A percentile compares a stretch with the other conserved stretches of the same genome.
Conservation (phyloP, 2,797 vertebrate species). For the Pristis pectinata region DNA sequence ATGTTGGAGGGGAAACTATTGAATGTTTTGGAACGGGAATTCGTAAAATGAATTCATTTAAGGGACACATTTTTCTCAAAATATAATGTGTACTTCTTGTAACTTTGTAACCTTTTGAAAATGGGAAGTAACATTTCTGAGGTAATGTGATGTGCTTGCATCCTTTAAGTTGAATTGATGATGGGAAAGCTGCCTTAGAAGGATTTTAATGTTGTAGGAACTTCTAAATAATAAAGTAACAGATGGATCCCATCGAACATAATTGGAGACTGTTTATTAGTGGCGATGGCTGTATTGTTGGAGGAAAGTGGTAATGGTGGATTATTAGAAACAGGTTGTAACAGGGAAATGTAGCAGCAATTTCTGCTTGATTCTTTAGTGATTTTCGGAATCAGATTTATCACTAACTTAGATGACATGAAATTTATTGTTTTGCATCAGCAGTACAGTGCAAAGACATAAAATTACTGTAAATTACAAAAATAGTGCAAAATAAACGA, state of each 20-base stretch:
- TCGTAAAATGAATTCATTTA: background rate
- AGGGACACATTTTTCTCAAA: background rate
- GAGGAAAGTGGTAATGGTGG: background rate
- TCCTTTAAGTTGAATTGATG: background rate
- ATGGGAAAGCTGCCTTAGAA: background rate
- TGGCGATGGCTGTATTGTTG: background rate
- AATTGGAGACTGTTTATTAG: background rate
- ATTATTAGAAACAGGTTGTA: background rate
- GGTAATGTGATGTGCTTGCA: background rate
- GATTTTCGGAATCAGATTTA: background rate
- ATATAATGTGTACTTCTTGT: background rate
- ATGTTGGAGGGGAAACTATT: background rate
- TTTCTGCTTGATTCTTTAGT: background rate
- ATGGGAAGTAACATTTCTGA: background rate
- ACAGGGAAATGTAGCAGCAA: background rate
- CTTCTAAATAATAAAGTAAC: background rate
- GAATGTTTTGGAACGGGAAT: background rate
- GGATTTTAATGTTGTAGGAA: background rate
- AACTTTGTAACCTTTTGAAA: background rate
- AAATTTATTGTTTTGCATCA: too few relatives aligned
- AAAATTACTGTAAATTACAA: too few relatives aligned
- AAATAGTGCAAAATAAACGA: too few relatives aligned
- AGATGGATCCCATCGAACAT: background rate
- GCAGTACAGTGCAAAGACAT: too few relatives aligned
- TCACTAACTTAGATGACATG: too few relatives aligned